Evolutionary conservation across 1,140 invertebrate species (phyloP).

Genomic region (Cyrtorhinus lividipennis): DNA sequence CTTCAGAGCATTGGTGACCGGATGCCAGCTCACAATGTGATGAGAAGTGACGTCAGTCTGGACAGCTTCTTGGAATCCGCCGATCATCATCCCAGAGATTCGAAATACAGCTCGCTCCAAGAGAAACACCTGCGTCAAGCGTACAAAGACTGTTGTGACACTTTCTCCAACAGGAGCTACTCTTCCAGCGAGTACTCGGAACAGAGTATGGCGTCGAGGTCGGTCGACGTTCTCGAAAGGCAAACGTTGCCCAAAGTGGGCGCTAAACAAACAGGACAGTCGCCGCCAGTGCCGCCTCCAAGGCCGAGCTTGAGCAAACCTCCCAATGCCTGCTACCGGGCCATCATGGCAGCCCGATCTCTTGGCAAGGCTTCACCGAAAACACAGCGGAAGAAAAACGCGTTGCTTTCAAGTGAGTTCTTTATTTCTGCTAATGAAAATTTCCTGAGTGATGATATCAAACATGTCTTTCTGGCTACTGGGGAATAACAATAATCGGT

Average conservation of each 20-base stretch:
- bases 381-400: slow-evolving; percentile 47
- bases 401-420: slow-evolving; percentile 49
- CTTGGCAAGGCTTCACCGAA: slow-evolving; percentile 33
- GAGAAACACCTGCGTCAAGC: background rate
- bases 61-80: background rate
- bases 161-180: slow-evolving; percentile 6
- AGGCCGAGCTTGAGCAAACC: slow-evolving; percentile 28
- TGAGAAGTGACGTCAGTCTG: background rate
- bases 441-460: too few relatives aligned
- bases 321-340: slow-evolving; percentile 34
- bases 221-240: background rate
- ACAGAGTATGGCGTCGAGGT: background rate
- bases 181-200: slow-evolving; percentile 14
- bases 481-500: too few relatives aligned
- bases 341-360: slow-evolving; percentile 36
- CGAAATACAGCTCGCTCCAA: slow-evolving; percentile 1
- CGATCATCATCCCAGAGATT: background rate
- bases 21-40: background rate
- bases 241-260: slow-evolving; percentile 12
- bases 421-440: background rate
- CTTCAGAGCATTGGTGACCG: background rate
- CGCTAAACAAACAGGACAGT: background rate
- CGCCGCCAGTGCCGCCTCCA: slow-evolving; percentile 35
- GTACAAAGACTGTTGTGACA: background rate
- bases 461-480: too few relatives aligned